Evolutionary conservation across 2,888 invertebrate genomes (phyloP), one percentile per base, ranked within the genome.

Genomic region (Parelbella ahira): DNA sequence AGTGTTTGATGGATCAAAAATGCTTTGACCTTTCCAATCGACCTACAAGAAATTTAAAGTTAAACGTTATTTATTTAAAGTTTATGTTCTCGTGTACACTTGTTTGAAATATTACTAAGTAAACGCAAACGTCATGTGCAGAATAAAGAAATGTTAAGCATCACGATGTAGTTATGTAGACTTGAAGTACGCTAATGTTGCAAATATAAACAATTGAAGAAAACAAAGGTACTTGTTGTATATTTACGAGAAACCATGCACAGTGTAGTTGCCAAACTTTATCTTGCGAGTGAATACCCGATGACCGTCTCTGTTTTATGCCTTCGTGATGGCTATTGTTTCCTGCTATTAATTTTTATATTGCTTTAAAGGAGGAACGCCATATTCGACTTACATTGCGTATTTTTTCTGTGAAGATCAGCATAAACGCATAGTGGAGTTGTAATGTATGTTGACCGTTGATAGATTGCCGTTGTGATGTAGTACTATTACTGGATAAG

Each of bases 261-360:
- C 38, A 46, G 52, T 57, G 57, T 50, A 48, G 60, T 63, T 51
- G 47, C 29, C 25, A 45, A 63, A 58, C 56, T 68, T 68, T 68
- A 61, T 68, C 54, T 52, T 59, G 59, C 58, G 56, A 56, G 58
- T 64, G n/a, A 59, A 59, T 62, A 57, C 53, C 53, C 58, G 56
- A 58, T 65, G 68, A 70, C 66, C 63, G 59, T 63, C 56, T 67
- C 62, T 68, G 55, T 50, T 68, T 68, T 68, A 66, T 59, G 57
- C 49, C 51, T 63, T 53, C 58, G 65, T 69, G 64, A 68, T 56
- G 45, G 53, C 57, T 60, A 63, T 62, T 65, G 65, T 69, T 59
- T 64, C 60, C 58, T 59, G 53, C 53, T 60, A 63, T 61, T 60
- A 60, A 56, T 60, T 60, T 60, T 60, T 37, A 52, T 54, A 45